Evolutionary conservation across 1,140 invertebrate genomes (phyloP).

Genomic region (Ooceraea biroi): DNA sequence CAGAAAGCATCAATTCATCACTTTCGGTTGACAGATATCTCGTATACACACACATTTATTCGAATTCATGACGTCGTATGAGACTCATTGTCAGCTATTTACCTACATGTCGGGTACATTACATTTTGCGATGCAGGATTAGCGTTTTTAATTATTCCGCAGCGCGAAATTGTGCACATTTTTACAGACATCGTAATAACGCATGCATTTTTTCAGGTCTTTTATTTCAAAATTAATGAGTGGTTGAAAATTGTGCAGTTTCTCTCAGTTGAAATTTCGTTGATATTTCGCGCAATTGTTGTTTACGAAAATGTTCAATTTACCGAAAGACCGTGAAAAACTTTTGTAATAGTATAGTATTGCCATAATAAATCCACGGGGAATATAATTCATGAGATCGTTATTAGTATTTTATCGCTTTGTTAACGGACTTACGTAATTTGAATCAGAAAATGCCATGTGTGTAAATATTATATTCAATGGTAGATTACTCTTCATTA

Average conservation of each 20-base stretch:
- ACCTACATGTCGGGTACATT: not conserved
- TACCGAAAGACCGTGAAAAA: not conserved
- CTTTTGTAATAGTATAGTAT: conserved; percentile 32
- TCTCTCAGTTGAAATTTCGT: not conserved
- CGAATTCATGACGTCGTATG: not conserved
- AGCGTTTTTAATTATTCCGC: not conserved
- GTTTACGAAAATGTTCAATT: conserved; percentile 37
- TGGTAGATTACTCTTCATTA: not conserved
- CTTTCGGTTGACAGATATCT: conserved; percentile 12
- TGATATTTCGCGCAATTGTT: not conserved
- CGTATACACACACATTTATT: conserved; percentile 18
- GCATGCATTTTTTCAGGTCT: conserved; percentile 1
- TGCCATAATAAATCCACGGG: conserved; percentile 2
- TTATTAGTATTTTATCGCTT: not conserved
- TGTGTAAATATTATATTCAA: not conserved
- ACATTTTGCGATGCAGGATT: not conserved
- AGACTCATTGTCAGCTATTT: not conserved
- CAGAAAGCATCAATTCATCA: conserved; percentile 29
- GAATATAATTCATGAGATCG: too few relatives aligned
- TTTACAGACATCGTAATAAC: not conserved
- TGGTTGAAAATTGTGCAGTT: conserved; percentile 21
- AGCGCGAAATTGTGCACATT: not conserved
- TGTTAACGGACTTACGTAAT: conserved; percentile 1
- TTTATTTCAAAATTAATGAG: conserved; percentile 23
- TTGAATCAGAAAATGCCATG: not conserved